These are phyloP conservation scores for Gambusia holbrooki DNA, from an alignment of 2,113 vertebrate genomes.

Conservation along the genomic window DNA sequence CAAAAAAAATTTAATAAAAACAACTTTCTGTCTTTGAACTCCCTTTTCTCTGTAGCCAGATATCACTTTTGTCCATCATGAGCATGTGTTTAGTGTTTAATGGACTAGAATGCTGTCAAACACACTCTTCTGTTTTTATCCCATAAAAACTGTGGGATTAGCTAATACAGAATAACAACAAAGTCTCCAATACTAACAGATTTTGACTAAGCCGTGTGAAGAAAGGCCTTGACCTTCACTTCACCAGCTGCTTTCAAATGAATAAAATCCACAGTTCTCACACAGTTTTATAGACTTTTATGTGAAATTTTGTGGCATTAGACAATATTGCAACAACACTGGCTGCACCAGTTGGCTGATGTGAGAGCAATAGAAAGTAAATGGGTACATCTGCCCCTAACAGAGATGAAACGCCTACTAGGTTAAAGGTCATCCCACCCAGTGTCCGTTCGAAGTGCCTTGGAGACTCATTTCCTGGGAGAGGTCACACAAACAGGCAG, in stretches of 20 bases:
- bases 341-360: background rate
- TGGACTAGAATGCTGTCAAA: conserved; percentile 4
- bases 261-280: conserved; percentile 3
- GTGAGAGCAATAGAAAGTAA: conserved; percentile 16
- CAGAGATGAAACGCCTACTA: conserved; percentile 65
- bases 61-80: background rate
- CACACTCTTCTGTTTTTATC: conserved; percentile 22
- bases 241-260: conserved; percentile 10
- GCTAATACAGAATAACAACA: conserved; percentile 3
- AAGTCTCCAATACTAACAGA: background rate
- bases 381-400: conserved; percentile 28
- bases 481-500: conserved; percentile 63
- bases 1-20: conserved; percentile 6
- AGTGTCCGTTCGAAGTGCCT: conserved; percentile 51
- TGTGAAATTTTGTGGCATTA: background rate
- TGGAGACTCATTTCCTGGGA: conserved; percentile 34
- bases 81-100: background rate
- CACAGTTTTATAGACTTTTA: background rate
- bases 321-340: background rate
- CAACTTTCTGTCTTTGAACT: conserved; percentile 18
- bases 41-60: background rate
- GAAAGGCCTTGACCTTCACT: background rate
- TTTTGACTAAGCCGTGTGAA: conserved; percentile 8
- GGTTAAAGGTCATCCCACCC: conserved; percentile 74
- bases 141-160: conserved; percentile 1